Evolutionary conservation across 2,888 invertebrate genomes (phyloP).

Genomic region (Aleiodes leptofemur): DNA sequence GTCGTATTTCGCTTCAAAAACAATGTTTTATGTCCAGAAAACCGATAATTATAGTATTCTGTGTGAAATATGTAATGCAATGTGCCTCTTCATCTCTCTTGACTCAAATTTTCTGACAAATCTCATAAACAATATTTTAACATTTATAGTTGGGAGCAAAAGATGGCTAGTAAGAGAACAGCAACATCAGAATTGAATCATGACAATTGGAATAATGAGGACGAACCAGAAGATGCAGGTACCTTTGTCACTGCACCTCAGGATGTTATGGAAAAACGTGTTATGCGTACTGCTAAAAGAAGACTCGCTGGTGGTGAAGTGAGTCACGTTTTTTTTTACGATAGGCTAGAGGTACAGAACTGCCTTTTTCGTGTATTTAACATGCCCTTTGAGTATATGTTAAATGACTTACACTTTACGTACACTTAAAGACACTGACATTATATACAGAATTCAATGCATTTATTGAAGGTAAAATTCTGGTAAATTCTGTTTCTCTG

Average conservation of each 20-base stretch:
- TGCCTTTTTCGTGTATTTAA: too few relatives aligned
- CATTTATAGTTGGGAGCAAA: not conserved
- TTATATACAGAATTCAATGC: too few relatives aligned
- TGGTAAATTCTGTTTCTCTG: too few relatives aligned
- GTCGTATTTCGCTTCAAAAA: not conserved
- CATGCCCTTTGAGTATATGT: too few relatives aligned
- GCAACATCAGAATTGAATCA: slow-evolving; percentile 87
- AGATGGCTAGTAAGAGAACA: slow-evolving; percentile 85
- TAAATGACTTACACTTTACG: too few relatives aligned
- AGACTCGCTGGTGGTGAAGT: slow-evolving; percentile 73
- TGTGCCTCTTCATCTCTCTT: too few relatives aligned
- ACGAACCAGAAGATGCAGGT: slow-evolving; percentile 86
- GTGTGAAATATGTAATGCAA: too few relatives aligned
- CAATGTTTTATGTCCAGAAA: not conserved
- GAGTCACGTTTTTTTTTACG: slow-evolving; percentile 37
- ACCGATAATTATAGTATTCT: not conserved
- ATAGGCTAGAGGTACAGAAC: too few relatives aligned
- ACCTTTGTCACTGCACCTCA: slow-evolving; percentile 82
- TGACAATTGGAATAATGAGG: slow-evolving; percentile 90
- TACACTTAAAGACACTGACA: too few relatives aligned
- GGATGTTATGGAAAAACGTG: slow-evolving; percentile 84
- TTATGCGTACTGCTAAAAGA: slow-evolving; percentile 87
- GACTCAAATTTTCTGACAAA: too few relatives aligned
- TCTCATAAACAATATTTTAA: too few relatives aligned
- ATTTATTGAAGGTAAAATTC: too few relatives aligned